Evolutionary conservation across 2,113 vertebrate species (phyloP), one percentile per base, ranked within the genome.

Genomic region (Fregetta grallaria): DNA sequence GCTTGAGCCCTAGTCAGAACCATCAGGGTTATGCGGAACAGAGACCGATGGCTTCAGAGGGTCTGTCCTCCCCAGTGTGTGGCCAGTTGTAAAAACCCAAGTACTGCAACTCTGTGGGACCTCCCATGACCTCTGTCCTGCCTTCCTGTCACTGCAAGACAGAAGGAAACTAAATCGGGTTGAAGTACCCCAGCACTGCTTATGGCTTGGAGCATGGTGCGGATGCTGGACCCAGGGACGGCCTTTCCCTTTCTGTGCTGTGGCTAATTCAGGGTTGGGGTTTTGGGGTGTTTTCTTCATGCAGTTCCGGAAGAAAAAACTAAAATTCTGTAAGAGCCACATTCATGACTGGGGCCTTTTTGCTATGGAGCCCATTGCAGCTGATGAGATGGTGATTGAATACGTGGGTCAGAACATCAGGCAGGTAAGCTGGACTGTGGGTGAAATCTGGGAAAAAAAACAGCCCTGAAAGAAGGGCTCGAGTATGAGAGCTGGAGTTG

Each of bases 261-360:
- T 76, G 36, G 10, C 70, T 97, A 49, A 97, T 42, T 18, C 22
- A 13, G 36, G 45, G 34, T 16, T 80, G 61, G 88, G 84, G 47
- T 29, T 87, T 73, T 59, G 70, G 76, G 75, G 50, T 83, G 11
- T 92, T 90, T 79, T 78, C 76, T 95, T 47, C 29, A 4, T 11
- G 9, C 94, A 99, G 99, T 99, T 99, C 98, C 99, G 99, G 73
- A 99, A 99, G 98, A 99, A 99, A 89, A 99, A 99, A 94, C 99
- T 99, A 93, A 97, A 99, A 58, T 99, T 99, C 98, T 99, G 99
- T 90, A 99, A 98, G 98, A 99, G 99, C 56, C 98, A 99, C 98
- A 99, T 99, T 96, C 99, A 99, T 0, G 99, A 99, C 98, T 99
- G 99, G 99, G 99, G 99, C 83, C 98, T 99, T 96, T 99, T 99